Evolutionary conservation across 2,113 vertebrate genomes (phyloP).

Genomic region (human (Homo sapiens)): GRCh38 chr6:1703501-1704000

Average conservation of each 20-base stretch:
- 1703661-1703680: accelerated
- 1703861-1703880: neutral
- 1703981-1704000: neutral
- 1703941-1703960: neutral
- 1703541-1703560: neutral
- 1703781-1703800: neutral
- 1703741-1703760: neutral
- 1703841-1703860: neutral
- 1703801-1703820: no score
- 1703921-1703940: neutral
- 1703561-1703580: neutral
- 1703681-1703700: no score
- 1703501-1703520: constrained; percentile 5
- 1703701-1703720: accelerated
- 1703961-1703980: neutral
- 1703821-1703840: no score
- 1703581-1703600: neutral
- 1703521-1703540: neutral
- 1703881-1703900: neutral
- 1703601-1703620: neutral
- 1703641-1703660: neutral
- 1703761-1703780: neutral
- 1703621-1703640: neutral
- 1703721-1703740: neutral
- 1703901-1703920: neutral